Percentiles rank a stretch among this genome's conserved stretches.
phyloP scores from a whole-genome alignment of 2,113 vertebrate species.

The Galemys pyrenaicus region DNA sequence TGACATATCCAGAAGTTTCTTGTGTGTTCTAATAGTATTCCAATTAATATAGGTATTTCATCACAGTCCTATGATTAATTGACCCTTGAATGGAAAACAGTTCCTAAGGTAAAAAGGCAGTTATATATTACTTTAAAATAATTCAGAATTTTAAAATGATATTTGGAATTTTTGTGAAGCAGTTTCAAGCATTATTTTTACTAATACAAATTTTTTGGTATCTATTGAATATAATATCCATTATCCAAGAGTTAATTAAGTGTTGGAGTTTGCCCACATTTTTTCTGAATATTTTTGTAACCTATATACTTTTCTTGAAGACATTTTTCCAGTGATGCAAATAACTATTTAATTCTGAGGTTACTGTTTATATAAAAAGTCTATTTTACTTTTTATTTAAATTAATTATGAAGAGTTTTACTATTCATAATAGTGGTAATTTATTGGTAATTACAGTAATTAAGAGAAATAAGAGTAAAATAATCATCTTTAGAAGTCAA shows the following conservation, averaged over 20 bases:
- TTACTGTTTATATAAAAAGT: conserved; percentile 24
- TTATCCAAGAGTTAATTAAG: conserved; percentile 10
- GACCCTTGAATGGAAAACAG: background rate
- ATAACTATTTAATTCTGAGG: conserved; percentile 58
- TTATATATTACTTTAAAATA: background rate
- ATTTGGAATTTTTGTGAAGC: conserved; percentile 8
- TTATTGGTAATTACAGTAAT: conserved; percentile 56
- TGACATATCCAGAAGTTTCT: conserved; percentile 19
- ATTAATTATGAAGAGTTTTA: conserved; percentile 51
- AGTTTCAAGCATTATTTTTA: conserved; percentile 22
- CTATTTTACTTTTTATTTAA: conserved; percentile 46
- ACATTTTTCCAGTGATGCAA: conserved; percentile 1
- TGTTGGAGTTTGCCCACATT: background rate
- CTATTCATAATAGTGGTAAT: conserved; percentile 33
- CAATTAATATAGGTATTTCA: background rate
- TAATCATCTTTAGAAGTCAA: background rate
- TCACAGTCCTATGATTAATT: conserved; percentile 32
- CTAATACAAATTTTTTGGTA: background rate
- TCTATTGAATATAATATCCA: background rate
- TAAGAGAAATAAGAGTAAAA: conserved; percentile 52
- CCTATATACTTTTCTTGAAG: background rate
- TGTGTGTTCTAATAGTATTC: conserved; percentile 26
- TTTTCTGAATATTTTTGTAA: background rate
- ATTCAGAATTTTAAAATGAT: background rate
- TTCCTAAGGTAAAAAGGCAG: background rate